phyloP scores from a whole-genome alignment of 2,888 invertebrate genomes.

The Mythimna impura region DNA sequence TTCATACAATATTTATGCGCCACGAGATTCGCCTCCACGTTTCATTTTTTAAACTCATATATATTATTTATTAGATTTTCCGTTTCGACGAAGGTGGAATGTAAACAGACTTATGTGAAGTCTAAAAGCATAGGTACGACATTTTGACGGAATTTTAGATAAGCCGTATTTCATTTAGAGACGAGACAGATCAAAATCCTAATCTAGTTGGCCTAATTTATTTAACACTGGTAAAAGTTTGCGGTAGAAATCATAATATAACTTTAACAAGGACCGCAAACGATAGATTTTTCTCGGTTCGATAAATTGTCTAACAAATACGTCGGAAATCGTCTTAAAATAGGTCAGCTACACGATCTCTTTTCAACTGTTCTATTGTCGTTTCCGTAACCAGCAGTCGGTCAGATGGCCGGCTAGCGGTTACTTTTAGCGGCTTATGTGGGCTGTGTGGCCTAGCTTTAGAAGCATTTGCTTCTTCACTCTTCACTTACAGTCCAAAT shows the following conservation, averaged over 20 bases:
- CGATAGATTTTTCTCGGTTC: not conserved
- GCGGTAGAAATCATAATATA: not conserved
- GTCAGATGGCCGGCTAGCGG: not conserved
- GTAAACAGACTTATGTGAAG: conserved; percentile 14
- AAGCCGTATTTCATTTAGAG: not conserved
- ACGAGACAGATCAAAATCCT: not conserved
- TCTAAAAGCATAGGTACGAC: conserved; percentile 23
- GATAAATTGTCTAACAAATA: conserved; percentile 21
- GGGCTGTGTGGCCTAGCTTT: not conserved
- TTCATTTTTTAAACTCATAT: conserved; percentile 70
- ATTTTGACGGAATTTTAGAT: conserved; percentile 18
- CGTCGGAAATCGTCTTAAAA: conserved; percentile 12
- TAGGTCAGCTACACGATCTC: conserved; percentile 34
- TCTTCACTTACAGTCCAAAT: not conserved
- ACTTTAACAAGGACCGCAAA: not conserved
- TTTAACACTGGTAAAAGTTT: not conserved
- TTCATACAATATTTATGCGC: conserved; percentile 88
- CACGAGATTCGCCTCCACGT: conserved; percentile 59
- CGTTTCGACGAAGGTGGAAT: conserved; percentile 42
- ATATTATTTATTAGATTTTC: conserved; percentile 68
- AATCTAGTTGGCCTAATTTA: not conserved
- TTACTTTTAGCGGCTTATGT: conserved; percentile 12
- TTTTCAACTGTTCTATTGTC: conserved; percentile 25
- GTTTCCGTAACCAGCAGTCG: conserved; percentile 30
- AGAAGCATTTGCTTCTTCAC: not conserved